A percentile compares a stretch with the other conserved stretches of the same genome.
These are phyloP conservation scores for Cheirogaleus medius DNA, from an alignment of 2,113 vertebrate genomes.

Conservation along the genomic window DNA sequence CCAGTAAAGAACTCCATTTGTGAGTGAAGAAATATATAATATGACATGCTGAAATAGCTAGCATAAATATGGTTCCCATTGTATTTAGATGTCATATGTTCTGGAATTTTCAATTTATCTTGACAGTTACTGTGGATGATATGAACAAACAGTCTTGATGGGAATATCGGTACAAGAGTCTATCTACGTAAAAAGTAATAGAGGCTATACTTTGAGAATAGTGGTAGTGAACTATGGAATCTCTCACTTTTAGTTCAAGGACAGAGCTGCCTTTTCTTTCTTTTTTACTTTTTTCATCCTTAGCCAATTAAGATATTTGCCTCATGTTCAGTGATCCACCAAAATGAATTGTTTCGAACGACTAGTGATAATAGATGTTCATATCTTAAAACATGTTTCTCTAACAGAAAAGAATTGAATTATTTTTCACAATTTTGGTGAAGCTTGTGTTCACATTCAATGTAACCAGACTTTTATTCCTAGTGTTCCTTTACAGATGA, in stretches of 20 bases:
- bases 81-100: conserved; percentile 57
- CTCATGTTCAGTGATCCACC: neutral
- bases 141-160: conserved; percentile 31
- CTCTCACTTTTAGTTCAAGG: neutral
- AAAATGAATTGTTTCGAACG: neutral
- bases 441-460: neutral
- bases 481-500: neutral
- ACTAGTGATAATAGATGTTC: neutral
- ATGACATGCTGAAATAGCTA: conserved; percentile 43
- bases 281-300: neutral
- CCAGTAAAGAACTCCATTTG: neutral
- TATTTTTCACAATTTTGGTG: neutral
- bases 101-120: conserved; percentile 71
- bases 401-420: neutral
- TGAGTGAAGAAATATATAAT: neutral
- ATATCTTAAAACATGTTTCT: neutral
- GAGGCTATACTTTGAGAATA: neutral
- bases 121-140: conserved; percentile 37
- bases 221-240: neutral
- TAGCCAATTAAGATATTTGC: neutral
- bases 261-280: neutral
- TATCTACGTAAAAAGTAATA: neutral
- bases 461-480: neutral
- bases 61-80: conserved; percentile 60
- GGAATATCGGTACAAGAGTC: neutral